Conservation (phyloP, 2,888 invertebrate species). For the Strigamia maritima region DNA sequence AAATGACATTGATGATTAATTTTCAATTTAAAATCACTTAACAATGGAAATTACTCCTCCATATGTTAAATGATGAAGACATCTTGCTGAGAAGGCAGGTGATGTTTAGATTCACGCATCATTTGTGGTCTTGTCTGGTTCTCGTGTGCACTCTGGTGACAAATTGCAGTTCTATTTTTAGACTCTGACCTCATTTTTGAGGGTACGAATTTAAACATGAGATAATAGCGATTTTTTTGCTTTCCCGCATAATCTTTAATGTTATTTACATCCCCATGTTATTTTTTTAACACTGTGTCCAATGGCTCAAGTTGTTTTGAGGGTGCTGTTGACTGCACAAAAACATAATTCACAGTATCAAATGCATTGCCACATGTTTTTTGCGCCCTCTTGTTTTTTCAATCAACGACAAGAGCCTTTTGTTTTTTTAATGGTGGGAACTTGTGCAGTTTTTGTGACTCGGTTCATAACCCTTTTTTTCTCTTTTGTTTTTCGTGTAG, state of each 20-base stretch:
- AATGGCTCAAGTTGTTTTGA: neutral
- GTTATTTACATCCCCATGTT: neutral
- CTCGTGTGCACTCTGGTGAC: slow-evolving; percentile 8
- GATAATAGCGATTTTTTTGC: neutral
- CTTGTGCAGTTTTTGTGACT: neutral
- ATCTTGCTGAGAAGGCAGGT: neutral
- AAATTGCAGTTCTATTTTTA: slow-evolving; percentile 4
- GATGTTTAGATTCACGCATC: slow-evolving; percentile 18
- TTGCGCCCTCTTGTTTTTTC: slow-evolving; percentile 8
- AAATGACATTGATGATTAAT: neutral
- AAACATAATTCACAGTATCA: neutral
- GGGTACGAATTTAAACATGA: neutral
- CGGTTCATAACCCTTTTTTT: slow-evolving; percentile 34
- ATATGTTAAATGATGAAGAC: slow-evolving; percentile 26
- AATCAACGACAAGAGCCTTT: slow-evolving; percentile 5
- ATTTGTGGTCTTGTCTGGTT: slow-evolving; percentile 13
- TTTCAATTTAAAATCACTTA: neutral
- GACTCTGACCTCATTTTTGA: slow-evolving; percentile 1
- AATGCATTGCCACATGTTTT: neutral
- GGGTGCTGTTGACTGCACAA: neutral
- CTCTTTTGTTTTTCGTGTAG: slow-evolving; percentile 3
- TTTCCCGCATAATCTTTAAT: neutral
- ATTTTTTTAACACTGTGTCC: neutral
- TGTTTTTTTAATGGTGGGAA: slow-evolving; percentile 29
- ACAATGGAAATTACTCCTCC: neutral